These are phyloP conservation scores for Neoscelio sp. DNA, from an alignment of 2,888 invertebrate species.

Conservation along the genomic window DNA sequence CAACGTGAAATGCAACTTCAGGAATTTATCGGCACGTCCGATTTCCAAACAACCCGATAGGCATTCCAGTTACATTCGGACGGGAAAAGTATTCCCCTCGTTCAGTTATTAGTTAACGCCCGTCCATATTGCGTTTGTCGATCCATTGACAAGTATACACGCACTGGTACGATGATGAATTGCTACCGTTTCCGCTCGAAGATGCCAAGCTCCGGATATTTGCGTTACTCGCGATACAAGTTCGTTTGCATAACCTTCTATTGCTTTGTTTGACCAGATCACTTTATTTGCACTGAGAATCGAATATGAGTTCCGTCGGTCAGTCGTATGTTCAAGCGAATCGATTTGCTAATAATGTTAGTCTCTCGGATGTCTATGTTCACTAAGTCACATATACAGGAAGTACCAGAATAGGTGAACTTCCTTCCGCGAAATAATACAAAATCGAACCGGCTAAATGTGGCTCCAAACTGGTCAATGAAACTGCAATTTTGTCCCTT, in stretches of 20 bases:
- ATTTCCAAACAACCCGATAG: slow-evolving; percentile 37
- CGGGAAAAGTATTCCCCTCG: neutral
- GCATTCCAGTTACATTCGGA: slow-evolving; percentile 1
- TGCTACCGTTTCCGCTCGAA: slow-evolving; percentile 34
- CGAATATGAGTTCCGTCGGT: slow-evolving; percentile 26
- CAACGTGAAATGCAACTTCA: slow-evolving; percentile 19
- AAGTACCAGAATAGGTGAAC: neutral
- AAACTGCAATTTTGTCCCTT: too few species aligned
- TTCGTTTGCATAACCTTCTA: slow-evolving; percentile 14
- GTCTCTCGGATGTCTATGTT: neutral
- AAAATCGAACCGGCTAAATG: slow-evolving; percentile 1
- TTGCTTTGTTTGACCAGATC: slow-evolving; percentile 17
- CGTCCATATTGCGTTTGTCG: slow-evolving; percentile 9
- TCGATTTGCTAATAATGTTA: neutral
- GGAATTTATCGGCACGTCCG: slow-evolving; percentile 20
- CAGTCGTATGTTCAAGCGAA: too few species aligned
- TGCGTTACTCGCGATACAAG: slow-evolving; percentile 9
- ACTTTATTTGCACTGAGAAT: slow-evolving; percentile 32
- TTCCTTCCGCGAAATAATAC: neutral
- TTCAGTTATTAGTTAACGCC: slow-evolving; percentile 11
- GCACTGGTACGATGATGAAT: slow-evolving; percentile 9
- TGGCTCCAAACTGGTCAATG: neutral
- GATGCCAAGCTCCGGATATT: slow-evolving; percentile 29
- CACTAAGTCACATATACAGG: neutral
- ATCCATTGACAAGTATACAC: slow-evolving; percentile 18